phyloP scores from a whole-genome alignment of 2,888 invertebrate genomes.

The Chrysodeixis includens region DNA sequence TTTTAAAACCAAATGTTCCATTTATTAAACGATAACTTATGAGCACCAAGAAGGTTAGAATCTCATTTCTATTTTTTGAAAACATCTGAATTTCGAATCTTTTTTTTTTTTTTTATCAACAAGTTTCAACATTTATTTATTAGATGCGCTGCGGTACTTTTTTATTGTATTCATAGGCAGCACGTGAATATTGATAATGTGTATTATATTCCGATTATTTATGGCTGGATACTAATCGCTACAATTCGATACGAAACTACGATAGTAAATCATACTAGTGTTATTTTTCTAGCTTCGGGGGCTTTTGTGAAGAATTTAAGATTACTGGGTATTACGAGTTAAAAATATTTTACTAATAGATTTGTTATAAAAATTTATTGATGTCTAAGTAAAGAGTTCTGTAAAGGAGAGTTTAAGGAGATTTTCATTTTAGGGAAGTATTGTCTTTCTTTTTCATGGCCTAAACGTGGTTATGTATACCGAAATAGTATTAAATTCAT shows the following conservation, averaged over 20 bases:
- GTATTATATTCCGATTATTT: background rate
- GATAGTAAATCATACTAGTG: background rate
- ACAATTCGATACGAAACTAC: background rate
- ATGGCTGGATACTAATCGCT: conserved; percentile 1
- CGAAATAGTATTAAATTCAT: background rate
- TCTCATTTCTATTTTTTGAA: too few relatives aligned
- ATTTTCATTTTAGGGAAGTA: too few relatives aligned
- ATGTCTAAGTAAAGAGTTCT: background rate
- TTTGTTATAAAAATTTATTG: too few relatives aligned
- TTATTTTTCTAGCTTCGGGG: background rate
- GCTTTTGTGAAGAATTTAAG: too few relatives aligned
- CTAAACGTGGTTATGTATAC: too few relatives aligned
- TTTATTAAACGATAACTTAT: too few relatives aligned
- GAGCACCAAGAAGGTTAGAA: too few relatives aligned
- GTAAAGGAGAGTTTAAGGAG: background rate
- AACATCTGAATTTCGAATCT: too few relatives aligned
- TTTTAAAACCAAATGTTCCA: too few relatives aligned
- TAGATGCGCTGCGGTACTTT: background rate
- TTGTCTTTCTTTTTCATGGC: too few relatives aligned
- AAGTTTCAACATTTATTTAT: background rate
- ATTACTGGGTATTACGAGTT: too few relatives aligned
- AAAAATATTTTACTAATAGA: too few relatives aligned
- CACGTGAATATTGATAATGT: background rate
- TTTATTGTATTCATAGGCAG: conserved; percentile 3
- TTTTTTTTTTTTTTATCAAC: background rate